phyloP scores from a whole-genome alignment of 53 echinoderm and acorn worm genomes.

The Echinarachnius parma region DNA sequence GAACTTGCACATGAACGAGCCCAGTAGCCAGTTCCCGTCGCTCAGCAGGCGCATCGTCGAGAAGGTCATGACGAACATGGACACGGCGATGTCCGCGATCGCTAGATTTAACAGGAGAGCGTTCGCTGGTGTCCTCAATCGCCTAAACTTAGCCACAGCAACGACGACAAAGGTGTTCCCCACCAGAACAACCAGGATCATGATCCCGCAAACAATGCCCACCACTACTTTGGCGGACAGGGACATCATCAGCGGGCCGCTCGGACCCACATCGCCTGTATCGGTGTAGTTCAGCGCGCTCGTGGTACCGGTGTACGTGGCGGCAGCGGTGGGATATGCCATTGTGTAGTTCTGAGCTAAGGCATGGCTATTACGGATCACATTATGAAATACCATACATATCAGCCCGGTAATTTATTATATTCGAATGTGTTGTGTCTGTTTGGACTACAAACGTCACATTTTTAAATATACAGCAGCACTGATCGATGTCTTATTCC shows the following conservation, averaged over 20 bases:
- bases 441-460: too few species aligned
- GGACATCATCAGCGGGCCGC: neutral
- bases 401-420: too few species aligned
- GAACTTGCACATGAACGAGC: slow-evolving; percentile 50
- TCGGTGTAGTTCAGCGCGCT: neutral
- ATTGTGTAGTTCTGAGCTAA: neutral
- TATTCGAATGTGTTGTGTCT: too few species aligned
- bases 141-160: slow-evolving; percentile 53
- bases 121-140: slow-evolving; percentile 53
- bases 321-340: slow-evolving; percentile 9
- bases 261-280: neutral
- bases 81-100: slow-evolving; percentile 56
- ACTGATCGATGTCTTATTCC: too few species aligned
- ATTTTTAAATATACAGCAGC: too few species aligned
- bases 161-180: slow-evolving; percentile 59
- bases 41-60: slow-evolving; percentile 40
- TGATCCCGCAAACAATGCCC: slow-evolving; percentile 28
- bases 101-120: slow-evolving; percentile 50
- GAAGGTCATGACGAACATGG: slow-evolving; percentile 61
- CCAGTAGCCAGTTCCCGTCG: slow-evolving; percentile 45
- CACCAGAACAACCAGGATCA: slow-evolving; percentile 33
- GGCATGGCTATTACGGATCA: too few species aligned
- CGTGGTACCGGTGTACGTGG: neutral
- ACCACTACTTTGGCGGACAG: slow-evolving; percentile 15
- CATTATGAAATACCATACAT: too few species aligned